Evolutionary conservation across 2,797 vertebrate genomes (phyloP).

Genomic region (Gadopsis bispinosus): DNA sequence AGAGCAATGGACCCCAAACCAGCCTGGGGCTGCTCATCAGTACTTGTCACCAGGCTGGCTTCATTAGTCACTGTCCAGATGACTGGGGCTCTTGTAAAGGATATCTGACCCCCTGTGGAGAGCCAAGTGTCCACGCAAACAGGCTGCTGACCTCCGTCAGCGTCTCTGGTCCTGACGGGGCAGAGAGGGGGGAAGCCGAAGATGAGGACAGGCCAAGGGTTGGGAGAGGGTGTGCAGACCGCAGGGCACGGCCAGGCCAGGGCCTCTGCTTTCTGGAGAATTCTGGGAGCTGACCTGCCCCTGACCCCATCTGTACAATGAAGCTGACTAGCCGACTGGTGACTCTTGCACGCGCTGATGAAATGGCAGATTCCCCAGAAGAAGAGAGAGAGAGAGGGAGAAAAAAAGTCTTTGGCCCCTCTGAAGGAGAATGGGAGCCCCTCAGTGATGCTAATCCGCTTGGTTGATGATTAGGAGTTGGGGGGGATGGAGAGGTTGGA

Average conservation of each 20-base stretch:
- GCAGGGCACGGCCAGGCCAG: slow-evolving; percentile 60
- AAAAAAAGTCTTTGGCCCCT: slow-evolving; percentile 53
- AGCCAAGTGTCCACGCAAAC: slow-evolving; percentile 83
- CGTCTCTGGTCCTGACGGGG: slow-evolving; percentile 62
- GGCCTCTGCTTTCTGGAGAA: slow-evolving; percentile 63
- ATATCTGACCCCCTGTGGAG: slow-evolving; percentile 81
- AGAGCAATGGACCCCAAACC: slow-evolving; percentile 65
- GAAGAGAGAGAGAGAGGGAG: slow-evolving; percentile 15
- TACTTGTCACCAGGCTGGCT: slow-evolving; percentile 82
- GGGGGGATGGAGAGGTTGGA: slow-evolving; percentile 40
- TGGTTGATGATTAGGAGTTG: slow-evolving; percentile 54
- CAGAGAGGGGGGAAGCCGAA: slow-evolving; percentile 37
- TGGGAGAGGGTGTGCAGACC: slow-evolving; percentile 53
- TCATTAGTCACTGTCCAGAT: slow-evolving; percentile 86
- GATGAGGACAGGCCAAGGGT: slow-evolving; percentile 52
- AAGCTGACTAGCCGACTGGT: slow-evolving; percentile 65
- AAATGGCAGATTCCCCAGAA: slow-evolving; percentile 69
- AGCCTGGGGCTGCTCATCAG: slow-evolving; percentile 83
- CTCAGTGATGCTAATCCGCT: slow-evolving; percentile 66
- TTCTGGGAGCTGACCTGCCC: slow-evolving; percentile 75
- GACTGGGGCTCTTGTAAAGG: slow-evolving; percentile 83
- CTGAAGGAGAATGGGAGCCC: slow-evolving; percentile 68
- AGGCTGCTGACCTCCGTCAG: slow-evolving; percentile 80
- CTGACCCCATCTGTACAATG: slow-evolving; percentile 75
- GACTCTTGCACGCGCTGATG: slow-evolving; percentile 70